Evolutionary conservation across 2,888 invertebrate species (phyloP).

Genomic region (Drosophila hawaiiensis): DNA sequence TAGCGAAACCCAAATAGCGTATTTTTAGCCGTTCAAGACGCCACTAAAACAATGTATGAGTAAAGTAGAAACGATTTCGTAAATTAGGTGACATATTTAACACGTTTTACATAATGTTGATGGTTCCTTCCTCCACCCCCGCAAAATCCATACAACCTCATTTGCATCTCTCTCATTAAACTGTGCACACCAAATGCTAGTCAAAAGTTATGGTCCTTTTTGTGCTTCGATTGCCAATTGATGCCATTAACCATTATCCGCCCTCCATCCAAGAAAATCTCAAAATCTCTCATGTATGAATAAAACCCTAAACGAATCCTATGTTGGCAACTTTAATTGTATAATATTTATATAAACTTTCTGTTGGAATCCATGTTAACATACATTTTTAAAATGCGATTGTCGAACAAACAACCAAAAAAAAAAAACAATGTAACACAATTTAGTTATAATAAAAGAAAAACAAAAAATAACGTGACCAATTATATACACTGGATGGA

Average conservation of each 20-base stretch:
- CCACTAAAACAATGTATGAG: constrained; percentile 35
- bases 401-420: constrained; percentile 41
- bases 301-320: constrained; percentile 42
- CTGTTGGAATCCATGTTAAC: constrained; percentile 68
- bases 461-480: constrained; percentile 44
- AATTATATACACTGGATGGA: constrained; percentile 65
- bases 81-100: constrained; percentile 18
- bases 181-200: constrained; percentile 51
- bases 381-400: constrained; percentile 63
- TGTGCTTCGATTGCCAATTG: constrained; percentile 38
- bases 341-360: constrained; percentile 68
- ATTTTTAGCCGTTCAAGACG: constrained; percentile 52
- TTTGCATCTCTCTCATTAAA: constrained; percentile 27
- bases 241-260: constrained; percentile 5
- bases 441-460: constrained; percentile 56
- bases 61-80: constrained; percentile 14
- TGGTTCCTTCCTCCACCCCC: neutral
- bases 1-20: constrained; percentile 52
- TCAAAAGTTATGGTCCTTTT: constrained; percentile 39
- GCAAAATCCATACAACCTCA: constrained; percentile 8
- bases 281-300: constrained; percentile 52
- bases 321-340: constrained; percentile 65
- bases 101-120: neutral
- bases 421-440: constrained; percentile 51
- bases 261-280: constrained; percentile 1